Percentiles rank a stretch among this genome's conserved stretches.
Conservation (phyloP, 2,888 invertebrate genomes). For the Mimas tiliae region DNA sequence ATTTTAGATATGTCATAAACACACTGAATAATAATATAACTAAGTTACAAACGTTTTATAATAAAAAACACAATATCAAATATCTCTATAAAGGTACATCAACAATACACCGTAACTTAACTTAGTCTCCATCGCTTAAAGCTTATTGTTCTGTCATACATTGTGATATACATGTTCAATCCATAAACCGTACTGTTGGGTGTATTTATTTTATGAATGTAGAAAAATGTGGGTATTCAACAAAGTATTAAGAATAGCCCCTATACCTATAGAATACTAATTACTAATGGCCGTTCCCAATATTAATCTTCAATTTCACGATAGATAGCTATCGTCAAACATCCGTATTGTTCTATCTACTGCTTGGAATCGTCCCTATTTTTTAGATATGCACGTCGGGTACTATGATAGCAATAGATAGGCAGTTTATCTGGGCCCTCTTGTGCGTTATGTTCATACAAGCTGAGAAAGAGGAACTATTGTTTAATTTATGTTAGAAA, state of each 20-base stretch:
- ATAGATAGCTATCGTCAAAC: no score
- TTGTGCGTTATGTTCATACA: no score
- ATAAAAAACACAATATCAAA: conserved; percentile 44
- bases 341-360: no score
- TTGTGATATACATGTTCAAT: conserved; percentile 23
- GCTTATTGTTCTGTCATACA: conserved; percentile 55
- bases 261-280: no score
- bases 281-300: no score
- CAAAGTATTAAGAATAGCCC: neutral
- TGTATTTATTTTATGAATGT: neutral
- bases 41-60: conserved; percentile 29
- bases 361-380: no score
- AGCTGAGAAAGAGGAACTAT: no score
- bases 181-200: neutral
- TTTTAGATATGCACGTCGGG: no score
- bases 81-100: conserved; percentile 57
- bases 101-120: conserved; percentile 55
- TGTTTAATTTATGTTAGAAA: no score
- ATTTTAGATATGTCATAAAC: conserved; percentile 1
- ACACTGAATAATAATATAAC: neutral
- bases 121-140: conserved; percentile 68
- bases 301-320: no score
- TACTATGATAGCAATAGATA: no score
- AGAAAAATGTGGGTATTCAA: neutral
- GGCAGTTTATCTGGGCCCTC: no score